Evolutionary conservation across 2,888 invertebrate genomes (phyloP), one percentile per base, ranked within the genome.

Genomic region (Leptogaster cylindrica): DNA sequence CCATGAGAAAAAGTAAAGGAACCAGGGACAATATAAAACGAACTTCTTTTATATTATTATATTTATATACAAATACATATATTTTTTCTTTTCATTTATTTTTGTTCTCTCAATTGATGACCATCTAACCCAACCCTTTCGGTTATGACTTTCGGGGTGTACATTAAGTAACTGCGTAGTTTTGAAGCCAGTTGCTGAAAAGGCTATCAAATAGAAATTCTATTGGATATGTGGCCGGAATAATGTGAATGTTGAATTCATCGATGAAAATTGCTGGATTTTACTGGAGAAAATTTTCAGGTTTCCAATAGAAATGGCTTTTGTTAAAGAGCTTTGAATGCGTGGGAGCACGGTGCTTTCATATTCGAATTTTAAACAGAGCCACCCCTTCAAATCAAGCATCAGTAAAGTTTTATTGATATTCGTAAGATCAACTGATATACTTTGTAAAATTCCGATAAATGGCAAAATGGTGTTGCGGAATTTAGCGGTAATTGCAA

Each of bases 131-230:
- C 28, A 52, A 52, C 52, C 52, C 33, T 52, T 52, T 27, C 27
- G 52, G 33, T 52, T 52, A 52, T 31, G 10, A 20, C 20, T 14
- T 16, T 18, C 7, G 20, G 33, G 52, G 33, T 18, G 8, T 51
- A 52, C 20, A 33, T 52, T 52, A 52, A 52, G 52, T 52, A 52
- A 52, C 52, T 52, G 33, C 20, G 8, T 31, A 16, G 33, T 52
- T 52, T 52, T 52, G 8, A 31, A 31, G 36, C 1, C 12, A 16
- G 18, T 31, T 31, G 33, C 27, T 31, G 33, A 52, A 31, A 52
- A 33, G 28, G 31, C 52, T 33, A 52, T 52, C 52, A 52, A 52
- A 52, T 52, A 23, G 33, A 52, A 52, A 52, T 52, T 28, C 28
- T 16, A 52, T 46, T 52, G 33, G 14, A 31, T 52, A 33, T 31